Evolutionary conservation across 2,797 vertebrate species (phyloP).

Genomic region (Ataeniobius toweri): DNA sequence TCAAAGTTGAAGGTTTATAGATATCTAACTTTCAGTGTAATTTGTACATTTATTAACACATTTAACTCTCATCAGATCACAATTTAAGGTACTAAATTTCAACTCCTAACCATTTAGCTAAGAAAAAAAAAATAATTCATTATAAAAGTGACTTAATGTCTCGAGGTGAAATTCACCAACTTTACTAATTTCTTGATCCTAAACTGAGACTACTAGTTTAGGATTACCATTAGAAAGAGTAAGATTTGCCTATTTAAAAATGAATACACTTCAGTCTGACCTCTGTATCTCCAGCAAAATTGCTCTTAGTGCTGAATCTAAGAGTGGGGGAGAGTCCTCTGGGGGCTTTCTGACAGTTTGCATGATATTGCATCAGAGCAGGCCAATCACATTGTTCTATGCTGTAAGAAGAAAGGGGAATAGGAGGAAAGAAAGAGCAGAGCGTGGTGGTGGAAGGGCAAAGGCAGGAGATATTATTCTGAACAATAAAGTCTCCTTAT

Average conservation of each 20-base stretch:
- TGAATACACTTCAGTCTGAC: constrained; percentile 44
- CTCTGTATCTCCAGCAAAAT: constrained; percentile 53
- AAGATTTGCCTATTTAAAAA: constrained; percentile 29
- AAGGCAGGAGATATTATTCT: constrained; percentile 12
- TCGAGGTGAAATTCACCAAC: neutral
- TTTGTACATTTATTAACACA: neutral
- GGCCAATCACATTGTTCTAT: constrained; percentile 59
- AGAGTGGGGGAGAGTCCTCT: constrained; percentile 52
- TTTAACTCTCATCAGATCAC: no score
- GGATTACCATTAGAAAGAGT: constrained; percentile 20
- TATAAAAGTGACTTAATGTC: neutral
- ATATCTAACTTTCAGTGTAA: neutral
- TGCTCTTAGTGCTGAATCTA: constrained; percentile 46
- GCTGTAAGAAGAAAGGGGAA: constrained; percentile 41
- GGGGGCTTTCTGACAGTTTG: constrained; percentile 67
- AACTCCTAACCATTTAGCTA: neutral
- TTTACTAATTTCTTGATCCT: neutral
- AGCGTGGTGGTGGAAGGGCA: constrained; percentile 3
- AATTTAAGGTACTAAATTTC: neutral
- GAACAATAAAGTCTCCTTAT: constrained; percentile 35
- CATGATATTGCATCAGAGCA: constrained; percentile 72
- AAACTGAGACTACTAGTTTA: neutral
- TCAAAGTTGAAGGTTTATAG: neutral
- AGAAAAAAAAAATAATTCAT: neutral
- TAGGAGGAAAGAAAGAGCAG: constrained; percentile 33